These are phyloP conservation scores for Corythucha ciliata DNA, from an alignment of 2,888 invertebrate genomes.

Conservation along the genomic window DNA sequence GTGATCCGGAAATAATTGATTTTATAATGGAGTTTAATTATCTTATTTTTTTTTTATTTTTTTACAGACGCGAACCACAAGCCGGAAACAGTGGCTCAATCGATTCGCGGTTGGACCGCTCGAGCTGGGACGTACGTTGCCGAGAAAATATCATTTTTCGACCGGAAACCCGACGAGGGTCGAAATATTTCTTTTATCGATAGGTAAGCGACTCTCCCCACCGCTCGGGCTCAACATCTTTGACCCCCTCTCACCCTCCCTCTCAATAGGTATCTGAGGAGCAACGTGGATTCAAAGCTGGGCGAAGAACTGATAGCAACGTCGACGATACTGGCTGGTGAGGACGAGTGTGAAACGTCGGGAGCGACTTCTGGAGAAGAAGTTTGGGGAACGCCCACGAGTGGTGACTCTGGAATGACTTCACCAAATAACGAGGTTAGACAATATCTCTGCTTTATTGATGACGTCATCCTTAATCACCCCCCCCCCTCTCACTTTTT, in stretches of 20 bases:
- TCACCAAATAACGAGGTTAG: constrained; percentile 32
- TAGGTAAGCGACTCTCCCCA: too few species aligned
- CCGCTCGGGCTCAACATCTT: not conserved
- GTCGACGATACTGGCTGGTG: constrained; percentile 42
- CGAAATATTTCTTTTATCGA: constrained; percentile 41
- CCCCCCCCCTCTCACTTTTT: too few species aligned
- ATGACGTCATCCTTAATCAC: too few species aligned
- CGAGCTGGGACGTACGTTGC: constrained; percentile 71
- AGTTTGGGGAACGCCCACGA: constrained; percentile 82
- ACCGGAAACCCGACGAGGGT: constrained; percentile 49
- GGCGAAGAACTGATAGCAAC: constrained; percentile 32
- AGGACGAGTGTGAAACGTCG: constrained; percentile 72
- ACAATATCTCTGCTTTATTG: not conserved
- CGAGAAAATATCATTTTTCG: constrained; percentile 66
- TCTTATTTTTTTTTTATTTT: not conserved
- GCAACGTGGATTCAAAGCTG: constrained; percentile 39
- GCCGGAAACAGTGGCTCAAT: constrained; percentile 33
- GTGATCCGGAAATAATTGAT: not conserved
- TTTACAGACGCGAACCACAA: constrained; percentile 28
- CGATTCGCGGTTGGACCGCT: constrained; percentile 63
- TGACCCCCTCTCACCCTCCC: not conserved
- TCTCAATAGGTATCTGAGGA: constrained; percentile 25
- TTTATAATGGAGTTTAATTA: not conserved
- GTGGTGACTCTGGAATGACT: constrained; percentile 50
- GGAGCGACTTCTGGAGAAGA: constrained; percentile 78